A percentile compares a stretch with the other conserved stretches of the same genome.
Conservation (phyloP, 1,140 invertebrate species). For the Prorops nasuta region DNA sequence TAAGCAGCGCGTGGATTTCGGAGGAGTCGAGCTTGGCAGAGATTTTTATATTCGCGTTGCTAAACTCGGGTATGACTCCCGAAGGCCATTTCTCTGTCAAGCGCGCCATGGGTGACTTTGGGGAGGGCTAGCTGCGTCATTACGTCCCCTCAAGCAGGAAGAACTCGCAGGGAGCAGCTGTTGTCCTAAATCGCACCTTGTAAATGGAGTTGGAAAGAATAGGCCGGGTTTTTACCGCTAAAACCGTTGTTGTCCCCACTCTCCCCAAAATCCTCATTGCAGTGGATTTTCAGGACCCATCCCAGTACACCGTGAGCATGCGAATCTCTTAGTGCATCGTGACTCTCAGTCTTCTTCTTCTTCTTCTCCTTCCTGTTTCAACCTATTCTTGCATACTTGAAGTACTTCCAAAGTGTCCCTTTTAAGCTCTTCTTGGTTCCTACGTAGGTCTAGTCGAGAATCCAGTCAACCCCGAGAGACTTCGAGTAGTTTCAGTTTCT, state of each 20-base stretch:
- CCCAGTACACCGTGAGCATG: conserved; percentile 32
- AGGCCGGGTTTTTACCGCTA: conserved; percentile 24
- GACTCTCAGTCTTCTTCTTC: conserved; percentile 2
- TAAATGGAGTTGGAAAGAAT: conserved; percentile 18
- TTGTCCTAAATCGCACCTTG: conserved; percentile 29
- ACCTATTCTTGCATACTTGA: too few relatives aligned
- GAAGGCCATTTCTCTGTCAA: background rate
- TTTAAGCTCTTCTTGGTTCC: too few relatives aligned
- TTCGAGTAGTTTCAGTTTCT: too few relatives aligned
- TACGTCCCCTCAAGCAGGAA: conserved; percentile 22
- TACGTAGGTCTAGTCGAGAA: too few relatives aligned
- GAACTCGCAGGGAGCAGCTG: conserved; percentile 35
- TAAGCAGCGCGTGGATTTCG: too few relatives aligned
- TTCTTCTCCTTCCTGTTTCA: background rate
- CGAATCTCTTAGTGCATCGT: conserved; percentile 9
- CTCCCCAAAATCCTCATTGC: conserved; percentile 14
- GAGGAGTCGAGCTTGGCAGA: too few relatives aligned
- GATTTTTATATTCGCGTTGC: too few relatives aligned
- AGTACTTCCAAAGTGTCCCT: too few relatives aligned
- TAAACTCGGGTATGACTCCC: too few relatives aligned
- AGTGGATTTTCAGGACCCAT: conserved; percentile 9
- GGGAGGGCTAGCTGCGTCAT: conserved; percentile 11
- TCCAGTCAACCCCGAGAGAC: too few relatives aligned
- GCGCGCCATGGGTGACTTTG: background rate
- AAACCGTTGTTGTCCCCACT: conserved; percentile 9